Percentiles rank a stretch among this genome's conserved stretches.
phyloP scores from a whole-genome alignment of 1,140 invertebrate genomes.

The Drosophila burlai region DNA sequence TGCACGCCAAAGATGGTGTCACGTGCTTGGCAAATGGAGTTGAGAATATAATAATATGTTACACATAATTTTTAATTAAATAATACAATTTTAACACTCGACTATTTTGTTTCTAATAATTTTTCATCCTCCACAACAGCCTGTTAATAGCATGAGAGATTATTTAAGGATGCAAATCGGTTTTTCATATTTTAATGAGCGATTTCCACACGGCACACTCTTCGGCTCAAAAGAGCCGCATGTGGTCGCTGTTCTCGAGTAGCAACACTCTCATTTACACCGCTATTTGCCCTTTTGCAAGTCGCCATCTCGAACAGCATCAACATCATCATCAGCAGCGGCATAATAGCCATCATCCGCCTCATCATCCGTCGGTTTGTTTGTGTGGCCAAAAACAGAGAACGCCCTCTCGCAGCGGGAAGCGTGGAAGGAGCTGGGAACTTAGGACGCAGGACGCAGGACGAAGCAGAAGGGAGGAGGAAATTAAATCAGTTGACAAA shows the following conservation, averaged over 20 bases:
- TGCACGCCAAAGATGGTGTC: constrained; percentile 18
- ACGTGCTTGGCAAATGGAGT: constrained; percentile 19
- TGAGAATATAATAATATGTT: background rate
- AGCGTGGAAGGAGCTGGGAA: constrained; percentile 5
- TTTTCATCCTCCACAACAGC: background rate
- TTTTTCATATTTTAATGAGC: constrained; percentile 66
- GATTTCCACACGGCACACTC: constrained; percentile 54
- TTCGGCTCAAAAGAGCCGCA: constrained; percentile 65
- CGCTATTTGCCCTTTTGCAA: constrained; percentile 73
- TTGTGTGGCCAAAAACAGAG: constrained; percentile 72
- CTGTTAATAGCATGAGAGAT: constrained; percentile 18
- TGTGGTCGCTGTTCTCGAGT: constrained; percentile 65
- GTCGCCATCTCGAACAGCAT: constrained; percentile 56
- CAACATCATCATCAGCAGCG: constrained; percentile 11
- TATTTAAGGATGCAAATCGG: constrained; percentile 50
- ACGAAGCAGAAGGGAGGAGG: constrained; percentile 50
- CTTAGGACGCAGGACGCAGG: background rate
- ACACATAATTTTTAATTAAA: background rate
- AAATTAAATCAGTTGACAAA: constrained; percentile 83
- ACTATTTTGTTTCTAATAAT: background rate
- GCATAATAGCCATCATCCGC: constrained; percentile 39
- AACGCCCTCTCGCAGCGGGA: constrained; percentile 76
- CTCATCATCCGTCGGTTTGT: constrained; percentile 49
- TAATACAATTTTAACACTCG: too few relatives aligned
- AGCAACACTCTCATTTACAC: constrained; percentile 63